phyloP scores from a whole-genome alignment of 2,113 vertebrate genomes.

The Aldabrachelys gigantea region DNA sequence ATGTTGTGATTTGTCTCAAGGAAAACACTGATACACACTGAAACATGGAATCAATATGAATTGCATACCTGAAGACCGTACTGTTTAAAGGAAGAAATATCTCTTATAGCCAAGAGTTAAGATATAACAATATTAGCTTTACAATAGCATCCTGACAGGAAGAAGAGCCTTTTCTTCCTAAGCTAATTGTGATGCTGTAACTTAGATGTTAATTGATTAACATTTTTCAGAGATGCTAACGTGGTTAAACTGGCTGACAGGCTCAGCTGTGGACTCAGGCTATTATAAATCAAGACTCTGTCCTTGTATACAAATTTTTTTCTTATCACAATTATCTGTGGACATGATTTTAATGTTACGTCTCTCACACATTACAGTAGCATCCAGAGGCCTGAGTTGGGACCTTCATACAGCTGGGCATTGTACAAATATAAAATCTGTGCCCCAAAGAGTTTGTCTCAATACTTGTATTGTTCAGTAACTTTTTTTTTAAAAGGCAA shows the following conservation, averaged over 20 bases:
- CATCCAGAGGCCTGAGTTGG: neutral
- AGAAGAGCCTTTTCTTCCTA: neutral
- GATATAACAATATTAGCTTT: neutral
- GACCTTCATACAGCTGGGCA: neutral
- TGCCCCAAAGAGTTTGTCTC: neutral
- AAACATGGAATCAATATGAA: neutral
- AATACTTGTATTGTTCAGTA: neutral
- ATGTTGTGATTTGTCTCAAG: neutral
- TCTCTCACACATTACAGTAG: too few relatives aligned
- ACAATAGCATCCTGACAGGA: neutral
- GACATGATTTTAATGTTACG: fast-evolving
- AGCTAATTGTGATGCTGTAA: neutral
- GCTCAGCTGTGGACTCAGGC: neutral
- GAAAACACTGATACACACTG: neutral
- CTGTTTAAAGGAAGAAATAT: neutral
- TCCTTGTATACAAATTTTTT: fast-evolving
- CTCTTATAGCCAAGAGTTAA: neutral
- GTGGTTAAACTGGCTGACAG: neutral
- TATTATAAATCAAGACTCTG: neutral
- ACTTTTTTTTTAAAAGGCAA: neutral
- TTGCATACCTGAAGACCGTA: neutral
- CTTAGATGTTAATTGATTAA: neutral
- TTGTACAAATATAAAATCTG: neutral
- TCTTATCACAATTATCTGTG: fast-evolving
- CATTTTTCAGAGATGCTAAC: neutral